Evolutionary conservation across 2,888 invertebrate genomes (phyloP), one percentile per base, ranked within the genome.

Genomic region (Kryphioiulus occultus): DNA sequence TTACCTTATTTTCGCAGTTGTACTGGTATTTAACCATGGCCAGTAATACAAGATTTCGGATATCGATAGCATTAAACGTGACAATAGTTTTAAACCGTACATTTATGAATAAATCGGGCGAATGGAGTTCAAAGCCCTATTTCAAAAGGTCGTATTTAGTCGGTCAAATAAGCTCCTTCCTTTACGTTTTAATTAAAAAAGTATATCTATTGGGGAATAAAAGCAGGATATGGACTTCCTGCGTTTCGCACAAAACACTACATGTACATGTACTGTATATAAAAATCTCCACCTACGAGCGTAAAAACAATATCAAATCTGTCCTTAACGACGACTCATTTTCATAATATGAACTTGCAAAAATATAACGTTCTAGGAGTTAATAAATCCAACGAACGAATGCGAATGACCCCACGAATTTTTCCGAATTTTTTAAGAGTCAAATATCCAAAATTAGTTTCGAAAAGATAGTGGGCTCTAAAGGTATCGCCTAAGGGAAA

Each of bases 151-250:
- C 59, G 59, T 59, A 59, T 59, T 59, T 59, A 59, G 59, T 59
- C 59, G 59, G 59, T 59, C 59, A 59, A 59, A 59, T 59, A 59
- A 19, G 59, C 59, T 59, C 59, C 59, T 59, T 59, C 59, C 59
- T 59, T n/a, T 59, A 59, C 59, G 59, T 59, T 59, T 59, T 59
- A 59, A 59, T 59, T 59, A 59, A 59, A 59, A 59, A 59, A 59
- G 19, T 59, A 59, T 7, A 59, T 59, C 59, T 59, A 59, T 59
- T n/a, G 84, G 39, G 84, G 32, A 84, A 39, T 84, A 39, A 84
- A 84, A 39, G 39, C 84, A 84, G 84, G 84, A 84, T 84, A 84
- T 84, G 84, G n/a, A 84, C 84, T 84, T 84, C 84, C 84, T 84
- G 84, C 10, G 84, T 84, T 4, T 39, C 19, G 84, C 39, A n/a